phyloP scores from a whole-genome alignment of 2,797 vertebrate species.

The Calcarius lapponicus region DNA sequence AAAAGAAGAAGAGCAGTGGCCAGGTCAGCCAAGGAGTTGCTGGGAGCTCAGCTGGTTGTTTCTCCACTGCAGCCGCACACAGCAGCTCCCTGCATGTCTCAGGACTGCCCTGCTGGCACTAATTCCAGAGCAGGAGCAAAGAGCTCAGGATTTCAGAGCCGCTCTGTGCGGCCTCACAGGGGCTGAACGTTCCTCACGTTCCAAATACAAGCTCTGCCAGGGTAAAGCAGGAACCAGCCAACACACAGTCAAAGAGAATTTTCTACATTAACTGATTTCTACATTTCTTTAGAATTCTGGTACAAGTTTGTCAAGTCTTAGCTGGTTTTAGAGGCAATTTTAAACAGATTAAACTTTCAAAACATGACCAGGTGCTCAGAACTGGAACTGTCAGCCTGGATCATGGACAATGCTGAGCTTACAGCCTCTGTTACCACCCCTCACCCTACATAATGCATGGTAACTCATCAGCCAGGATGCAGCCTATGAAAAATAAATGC shows the following conservation, averaged over 20 bases:
- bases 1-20: fast-evolving
- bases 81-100: neutral
- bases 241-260: neutral
- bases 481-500: neutral
- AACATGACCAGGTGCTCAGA: neutral
- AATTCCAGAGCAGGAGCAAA: neutral
- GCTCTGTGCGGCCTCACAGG: neutral
- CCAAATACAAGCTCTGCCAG: slow-evolving; percentile 8
- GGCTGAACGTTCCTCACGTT: neutral
- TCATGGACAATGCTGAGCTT: neutral
- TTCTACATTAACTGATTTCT: neutral
- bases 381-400: neutral
- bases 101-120: neutral
- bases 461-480: neutral
- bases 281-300: neutral
- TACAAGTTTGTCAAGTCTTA: neutral
- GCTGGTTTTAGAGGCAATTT: neutral
- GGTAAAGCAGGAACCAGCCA: neutral
- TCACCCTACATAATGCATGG: neutral
- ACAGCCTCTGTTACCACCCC: neutral
- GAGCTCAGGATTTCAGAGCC: neutral
- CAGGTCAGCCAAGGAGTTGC: neutral
- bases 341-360: neutral
- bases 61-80: neutral
- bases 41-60: neutral